Evolutionary conservation across 2,113 vertebrate genomes (phyloP), one percentile per base, ranked within the genome.

Genomic region (Odocoileus hemionus): DNA sequence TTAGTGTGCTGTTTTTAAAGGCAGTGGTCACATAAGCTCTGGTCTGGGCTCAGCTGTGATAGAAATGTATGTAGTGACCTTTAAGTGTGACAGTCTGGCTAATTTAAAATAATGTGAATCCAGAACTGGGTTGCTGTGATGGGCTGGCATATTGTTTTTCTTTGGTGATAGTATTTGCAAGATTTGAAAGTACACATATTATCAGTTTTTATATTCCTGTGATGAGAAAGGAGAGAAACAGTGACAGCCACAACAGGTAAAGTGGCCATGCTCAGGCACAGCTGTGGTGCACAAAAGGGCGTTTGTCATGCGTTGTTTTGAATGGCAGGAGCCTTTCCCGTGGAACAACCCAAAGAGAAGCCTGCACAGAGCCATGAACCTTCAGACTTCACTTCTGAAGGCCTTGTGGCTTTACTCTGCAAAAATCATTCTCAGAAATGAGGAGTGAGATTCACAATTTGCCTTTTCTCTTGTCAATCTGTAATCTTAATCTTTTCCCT

Each of bases 351-450:
- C 13, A 45, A 80, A 74, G 43, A 85, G 52, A 76, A 89, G 33
- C 43, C 21, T 76, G 9, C n/a, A 21, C 2, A 1, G 85, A 87
- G 80, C 82, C 12, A 6, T 78, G 61, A 78, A 76, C 79, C 61
- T 96, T 79, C 76, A 19, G 21, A 74, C 58, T 33, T 97, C 60
- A 60, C 25, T 78, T 83, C 78, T 57, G 52, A 55, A 80, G 57
- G n/a, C 76, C 45, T 67, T 52, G 25, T 85, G 86, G 12, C 93
- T 89, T 86, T 78, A 88, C 54, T 95, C 70, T 87, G 89, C 45
- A 97, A 23, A 96, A 78, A 33, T 78, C 30, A 93, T 92, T 61
- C 60, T 45, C 54, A 89, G 64, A 97, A 90, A 45, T 54, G 82
- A 83, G 82, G 26, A 76, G 7, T 25, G 8, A 82, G 23, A 26